Evolutionary conservation across 2,113 vertebrate species (phyloP).

Genomic region (Cololabis saira): DNA sequence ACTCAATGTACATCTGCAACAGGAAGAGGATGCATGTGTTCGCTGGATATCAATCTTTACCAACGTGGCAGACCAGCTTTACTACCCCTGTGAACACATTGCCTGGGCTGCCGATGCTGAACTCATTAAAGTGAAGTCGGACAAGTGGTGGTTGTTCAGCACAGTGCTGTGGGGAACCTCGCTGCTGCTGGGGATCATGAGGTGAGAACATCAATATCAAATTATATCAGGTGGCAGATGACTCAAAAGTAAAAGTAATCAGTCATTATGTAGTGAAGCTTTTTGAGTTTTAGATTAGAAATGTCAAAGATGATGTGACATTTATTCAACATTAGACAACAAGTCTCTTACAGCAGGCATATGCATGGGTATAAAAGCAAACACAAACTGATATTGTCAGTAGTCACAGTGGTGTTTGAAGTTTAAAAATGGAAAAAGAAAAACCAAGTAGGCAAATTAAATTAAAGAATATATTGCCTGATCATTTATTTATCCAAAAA

Average conservation of each 20-base stretch:
- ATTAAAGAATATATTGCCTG: no score
- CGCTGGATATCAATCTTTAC: slow-evolving; percentile 87
- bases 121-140: slow-evolving; percentile 80
- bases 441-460: no score
- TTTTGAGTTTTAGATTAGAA: no score
- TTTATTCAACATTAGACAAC: no score
- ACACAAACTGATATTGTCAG: no score
- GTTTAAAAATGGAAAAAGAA: no score
- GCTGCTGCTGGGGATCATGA: slow-evolving; percentile 85
- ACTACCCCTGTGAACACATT: slow-evolving; percentile 95
- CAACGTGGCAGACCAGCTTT: slow-evolving; percentile 92
- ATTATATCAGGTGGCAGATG: background rate
- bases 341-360: no score
- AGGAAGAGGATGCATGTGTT: slow-evolving; percentile 87
- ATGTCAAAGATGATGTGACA: no score
- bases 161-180: slow-evolving; percentile 87
- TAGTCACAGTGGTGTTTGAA: no score
- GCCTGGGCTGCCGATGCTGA: slow-evolving; percentile 92
- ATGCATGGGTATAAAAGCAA: no score
- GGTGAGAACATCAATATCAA: slow-evolving; percentile 73
- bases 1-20: background rate
- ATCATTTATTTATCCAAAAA: no score
- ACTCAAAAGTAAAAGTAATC: background rate
- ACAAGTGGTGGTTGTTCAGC: slow-evolving; percentile 89
- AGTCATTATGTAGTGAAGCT: no score